Conservation (phyloP, 2,888 invertebrate genomes). For the Branchellion lobata region DNA sequence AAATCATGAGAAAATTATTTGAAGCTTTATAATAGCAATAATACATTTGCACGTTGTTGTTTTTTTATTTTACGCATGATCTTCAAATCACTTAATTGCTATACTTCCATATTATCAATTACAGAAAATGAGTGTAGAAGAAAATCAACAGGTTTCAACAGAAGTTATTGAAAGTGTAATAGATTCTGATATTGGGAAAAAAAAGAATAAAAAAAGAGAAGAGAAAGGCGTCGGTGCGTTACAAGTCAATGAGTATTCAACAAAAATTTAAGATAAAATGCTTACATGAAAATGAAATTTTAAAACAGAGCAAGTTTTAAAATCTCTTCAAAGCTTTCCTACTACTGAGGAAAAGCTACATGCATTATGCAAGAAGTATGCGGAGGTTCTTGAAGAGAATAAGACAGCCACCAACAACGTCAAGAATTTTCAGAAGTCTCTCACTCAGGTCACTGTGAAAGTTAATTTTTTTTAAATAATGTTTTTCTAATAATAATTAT, state of each 20-base stretch:
- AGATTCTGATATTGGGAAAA: slow-evolving; percentile 25
- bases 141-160: background rate
- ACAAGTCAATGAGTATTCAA: too few relatives aligned
- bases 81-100: too few relatives aligned
- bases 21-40: too few relatives aligned
- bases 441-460: slow-evolving; percentile 60
- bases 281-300: background rate
- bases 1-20: too few relatives aligned
- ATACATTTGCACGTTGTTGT: too few relatives aligned
- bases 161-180: background rate
- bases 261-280: too few relatives aligned
- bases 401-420: slow-evolving; percentile 58
- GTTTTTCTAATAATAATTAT: background rate
- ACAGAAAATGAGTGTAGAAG: background rate
- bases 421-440: slow-evolving; percentile 60
- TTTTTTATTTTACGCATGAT: too few relatives aligned
- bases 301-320: slow-evolving; percentile 68
- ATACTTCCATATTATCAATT: too few relatives aligned
- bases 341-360: slow-evolving; percentile 72
- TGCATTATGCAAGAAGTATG: slow-evolving; percentile 74
- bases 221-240: slow-evolving; percentile 49
- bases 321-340: slow-evolving; percentile 63
- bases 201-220: slow-evolving; percentile 48
- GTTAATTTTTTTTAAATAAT: slow-evolving; percentile 37
- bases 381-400: slow-evolving; percentile 75